Evolutionary conservation across 1,140 invertebrate genomes (phyloP).

Genomic region (Drosophila ogumai): DNA sequence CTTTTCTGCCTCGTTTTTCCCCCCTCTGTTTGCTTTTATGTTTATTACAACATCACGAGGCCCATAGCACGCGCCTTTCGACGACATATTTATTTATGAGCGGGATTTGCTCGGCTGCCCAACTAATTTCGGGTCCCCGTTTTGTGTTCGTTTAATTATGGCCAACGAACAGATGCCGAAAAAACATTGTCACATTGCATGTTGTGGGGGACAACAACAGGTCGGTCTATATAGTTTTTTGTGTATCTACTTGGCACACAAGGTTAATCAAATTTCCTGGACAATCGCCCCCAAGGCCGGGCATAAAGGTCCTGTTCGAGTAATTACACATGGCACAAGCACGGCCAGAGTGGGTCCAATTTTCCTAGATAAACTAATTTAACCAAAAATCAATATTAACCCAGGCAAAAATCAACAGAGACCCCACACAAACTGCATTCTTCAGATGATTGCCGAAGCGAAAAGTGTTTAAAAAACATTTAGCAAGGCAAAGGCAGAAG

Average conservation of each 20-base stretch:
- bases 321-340: constrained; percentile 32
- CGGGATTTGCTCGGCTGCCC: constrained; percentile 17
- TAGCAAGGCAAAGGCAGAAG: constrained; percentile 8
- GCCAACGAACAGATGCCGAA: constrained; percentile 30
- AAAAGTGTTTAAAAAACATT: constrained; percentile 49
- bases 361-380: constrained; percentile 49
- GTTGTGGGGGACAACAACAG: constrained; percentile 12
- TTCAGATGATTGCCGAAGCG: constrained; percentile 22
- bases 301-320: constrained; percentile 27
- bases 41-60: constrained; percentile 50
- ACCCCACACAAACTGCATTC: constrained; percentile 50
- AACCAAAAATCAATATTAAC: constrained; percentile 72
- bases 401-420: constrained; percentile 55
- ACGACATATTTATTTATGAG: constrained; percentile 24
- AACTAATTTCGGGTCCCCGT: constrained; percentile 19
- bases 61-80: constrained; percentile 30
- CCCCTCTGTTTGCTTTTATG: constrained; percentile 40
- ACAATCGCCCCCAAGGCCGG: constrained; percentile 29
- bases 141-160: constrained; percentile 35
- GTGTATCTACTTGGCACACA: not conserved
- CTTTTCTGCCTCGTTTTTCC: constrained; percentile 27
- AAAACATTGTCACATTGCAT: constrained; percentile 34
- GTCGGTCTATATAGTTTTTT: not conserved
- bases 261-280: constrained; percentile 43
- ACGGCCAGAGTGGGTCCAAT: constrained; percentile 24